These are phyloP conservation scores for Himalopsyche japonica DNA, from an alignment of 2,888 invertebrate genomes.

Conservation along the genomic window DNA sequence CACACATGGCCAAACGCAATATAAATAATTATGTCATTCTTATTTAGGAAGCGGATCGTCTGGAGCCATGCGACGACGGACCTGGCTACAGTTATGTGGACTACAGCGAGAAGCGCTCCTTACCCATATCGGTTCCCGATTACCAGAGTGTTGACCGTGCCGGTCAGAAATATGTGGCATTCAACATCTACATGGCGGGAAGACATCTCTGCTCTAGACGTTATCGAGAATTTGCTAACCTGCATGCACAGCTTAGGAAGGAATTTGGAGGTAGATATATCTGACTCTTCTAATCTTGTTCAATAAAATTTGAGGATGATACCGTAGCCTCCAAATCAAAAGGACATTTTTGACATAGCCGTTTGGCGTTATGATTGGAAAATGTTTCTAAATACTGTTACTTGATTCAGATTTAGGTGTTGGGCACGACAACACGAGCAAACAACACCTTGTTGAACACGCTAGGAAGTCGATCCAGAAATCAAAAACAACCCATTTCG, in stretches of 20 bases:
- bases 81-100: constrained; percentile 78
- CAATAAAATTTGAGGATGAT: no score
- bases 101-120: constrained; percentile 91
- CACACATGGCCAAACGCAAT: no score
- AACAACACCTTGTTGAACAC: no score
- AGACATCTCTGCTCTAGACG: constrained; percentile 94
- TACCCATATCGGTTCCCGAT: constrained; percentile 91
- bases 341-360: no score
- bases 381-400: no score
- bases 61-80: constrained; percentile 83
- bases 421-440: no score
- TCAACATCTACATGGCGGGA: constrained; percentile 99
- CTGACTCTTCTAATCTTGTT: no score
- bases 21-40: constrained; percentile 4
- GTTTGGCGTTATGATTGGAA: no score
- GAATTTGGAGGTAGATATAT: constrained; percentile 79
- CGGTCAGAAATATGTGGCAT: constrained; percentile 90
- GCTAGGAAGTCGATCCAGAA: no score
- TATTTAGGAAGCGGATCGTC: constrained; percentile 76
- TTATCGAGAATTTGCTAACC: constrained; percentile 91
- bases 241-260: constrained; percentile 86
- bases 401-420: no score
- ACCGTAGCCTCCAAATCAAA: no score
- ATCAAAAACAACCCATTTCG: no score
- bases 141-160: constrained; percentile 87